Evolutionary conservation across 2,797 vertebrate genomes (phyloP).

Genomic region (Siniperca scherzeri): DNA sequence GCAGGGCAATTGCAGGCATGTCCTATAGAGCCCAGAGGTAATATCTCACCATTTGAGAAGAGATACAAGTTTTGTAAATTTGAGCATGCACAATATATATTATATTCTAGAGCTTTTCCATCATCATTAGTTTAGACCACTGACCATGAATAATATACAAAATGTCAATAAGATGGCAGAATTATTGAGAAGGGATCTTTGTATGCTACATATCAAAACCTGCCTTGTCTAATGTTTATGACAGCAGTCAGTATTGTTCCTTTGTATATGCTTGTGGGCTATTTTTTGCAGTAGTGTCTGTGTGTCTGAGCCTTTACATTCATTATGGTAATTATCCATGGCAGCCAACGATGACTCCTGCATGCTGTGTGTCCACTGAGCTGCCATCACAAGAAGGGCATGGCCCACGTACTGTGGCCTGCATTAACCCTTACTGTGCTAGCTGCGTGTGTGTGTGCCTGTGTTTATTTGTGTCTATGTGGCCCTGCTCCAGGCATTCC

Average conservation of each 20-base stretch:
- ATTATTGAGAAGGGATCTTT: constrained; percentile 1
- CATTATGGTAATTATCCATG: constrained; percentile 78
- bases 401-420: constrained; percentile 48
- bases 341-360: constrained; percentile 75
- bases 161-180: constrained; percentile 22
- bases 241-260: constrained; percentile 47
- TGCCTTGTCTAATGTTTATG: constrained; percentile 44
- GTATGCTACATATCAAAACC: constrained; percentile 19
- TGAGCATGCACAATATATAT: constrained; percentile 25
- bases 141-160: constrained; percentile 26
- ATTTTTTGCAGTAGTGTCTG: constrained; percentile 53
- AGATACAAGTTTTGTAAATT: constrained; percentile 57
- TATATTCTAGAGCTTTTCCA: constrained; percentile 21
- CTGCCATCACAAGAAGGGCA: constrained; percentile 61
- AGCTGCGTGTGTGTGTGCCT: constrained; percentile 19
- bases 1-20: constrained; percentile 70
- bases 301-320: constrained; percentile 68
- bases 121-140: constrained; percentile 32
- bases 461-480: constrained; percentile 47
- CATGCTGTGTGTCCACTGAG: constrained; percentile 70
- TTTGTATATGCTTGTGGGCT: constrained; percentile 41
- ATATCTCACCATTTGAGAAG: constrained; percentile 60
- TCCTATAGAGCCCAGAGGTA: constrained; percentile 52
- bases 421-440: constrained; percentile 37
- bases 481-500: constrained; percentile 50